Base-by-base conservation (phyloP, 1,140 invertebrate genomes). In the Centruroides vittatus region DNA sequence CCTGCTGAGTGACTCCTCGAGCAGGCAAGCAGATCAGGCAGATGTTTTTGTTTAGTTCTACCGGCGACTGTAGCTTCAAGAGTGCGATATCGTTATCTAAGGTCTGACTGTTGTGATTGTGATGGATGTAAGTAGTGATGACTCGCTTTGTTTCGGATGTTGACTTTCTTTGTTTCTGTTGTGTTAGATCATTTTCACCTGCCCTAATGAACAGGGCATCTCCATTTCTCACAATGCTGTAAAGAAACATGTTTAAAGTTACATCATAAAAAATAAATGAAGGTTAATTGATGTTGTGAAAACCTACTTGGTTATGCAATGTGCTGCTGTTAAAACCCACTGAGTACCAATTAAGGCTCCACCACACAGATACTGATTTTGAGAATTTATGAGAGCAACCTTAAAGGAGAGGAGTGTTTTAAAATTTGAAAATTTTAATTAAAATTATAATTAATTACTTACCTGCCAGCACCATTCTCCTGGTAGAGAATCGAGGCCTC, bases 21-120 rank as follows among this genome's bases (percentile, higher is more conserved):
- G 86, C 86, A 47, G 93, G 88, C 46, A 96, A 74, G 73, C 93
- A 96, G 9, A 92, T 89, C 51, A 88, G 71, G 60, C 86, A 86
- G 2, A 54, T 47, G 50, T 58, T 51, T 10, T n/a, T 10, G 35
- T 49, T 35, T 1, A 61, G 10, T 23, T 58, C 13, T 10, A 64
- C 8, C 48, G 62, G 62, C 0, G 87, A 86, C 66, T 91, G 84
- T 6, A 98, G 80, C 72, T 94, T 95, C 7, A 98, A 76, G 9
- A 98, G 72, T 0, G 93, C 94, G 65, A 98, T 94, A 70, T 96
- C 93, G 70, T 96, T 95, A 71, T 96, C 92, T 63, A 97, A 76
- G 0, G 93, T 96, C 73, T 94, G 89, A 64, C 88, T 91, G 73
- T 97, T 94, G 76, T 96, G 93, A 74, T 95, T 93, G 68, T 94